Base-by-base conservation (phyloP, 2,113 vertebrate genomes). In the Ellobius talpinus region DNA sequence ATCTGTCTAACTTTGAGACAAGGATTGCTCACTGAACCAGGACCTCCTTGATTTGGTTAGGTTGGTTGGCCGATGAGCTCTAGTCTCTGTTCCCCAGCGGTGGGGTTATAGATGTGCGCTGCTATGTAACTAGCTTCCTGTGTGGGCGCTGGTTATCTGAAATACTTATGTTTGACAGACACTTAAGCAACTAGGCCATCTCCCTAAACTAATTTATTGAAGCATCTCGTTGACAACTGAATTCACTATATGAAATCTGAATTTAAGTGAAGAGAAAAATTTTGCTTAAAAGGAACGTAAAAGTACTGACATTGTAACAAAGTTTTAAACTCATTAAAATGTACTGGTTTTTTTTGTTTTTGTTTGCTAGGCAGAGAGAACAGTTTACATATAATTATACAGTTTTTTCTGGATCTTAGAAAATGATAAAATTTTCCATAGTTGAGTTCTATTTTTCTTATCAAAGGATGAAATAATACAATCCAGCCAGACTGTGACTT, bases 261-360 rank as follows among this genome's bases (percentile, higher is more conserved):
- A 70, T 87, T 93, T 79, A 29, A 95, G 5, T 74, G 93, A 81
- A 39, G 78, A 90, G 68, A 87, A 87, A 92, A 79, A 65, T 58
- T 72, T 94, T 47, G 65, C 55, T 89, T 61, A 33, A 86, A 45
- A 94, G 39, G 70, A 94, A n/a, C 19, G 52, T 50, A 79, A 85
- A 58, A 77, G 29, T 95, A 42, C n/a, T 97, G 61, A 72, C 10
- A 81, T 68, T 95, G 39, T 92, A 77, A 50, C 52, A 66, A 87
- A 73, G 63, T 16, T 94, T 95, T 94, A 93, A 21, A 39, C 79
- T 86, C 19, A 21, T 74, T 96, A 65, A 36, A 86, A 93, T 90
- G 17, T 61, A 79, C 65, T 87, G 23, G 87, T 58, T 91, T 88
- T 78, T 50, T 94, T 58, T 85, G 84, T 78, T 31, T 33, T 52